Conservation (phyloP, 2,797 vertebrate genomes). For the Helarctos malayanus region DNA sequence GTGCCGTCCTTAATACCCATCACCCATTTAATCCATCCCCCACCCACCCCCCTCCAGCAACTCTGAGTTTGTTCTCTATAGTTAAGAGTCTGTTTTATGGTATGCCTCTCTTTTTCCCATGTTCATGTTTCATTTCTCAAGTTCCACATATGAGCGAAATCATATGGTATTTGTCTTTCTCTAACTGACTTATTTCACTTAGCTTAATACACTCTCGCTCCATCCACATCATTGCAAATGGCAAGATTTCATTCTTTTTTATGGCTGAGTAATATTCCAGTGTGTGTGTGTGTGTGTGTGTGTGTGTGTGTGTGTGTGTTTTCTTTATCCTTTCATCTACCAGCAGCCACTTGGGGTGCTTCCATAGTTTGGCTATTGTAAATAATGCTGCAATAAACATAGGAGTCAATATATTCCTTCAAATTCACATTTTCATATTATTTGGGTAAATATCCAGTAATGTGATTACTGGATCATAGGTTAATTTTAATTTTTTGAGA, state of each 20-base stretch:
- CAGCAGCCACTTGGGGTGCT: background rate
- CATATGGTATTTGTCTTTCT: background rate
- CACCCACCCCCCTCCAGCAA: background rate
- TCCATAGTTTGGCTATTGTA: background rate
- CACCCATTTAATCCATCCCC: background rate
- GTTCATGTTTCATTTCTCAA: background rate
- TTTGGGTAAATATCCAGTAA: background rate
- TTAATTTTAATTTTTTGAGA: background rate
- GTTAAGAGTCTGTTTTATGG: background rate
- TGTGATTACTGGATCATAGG: background rate
- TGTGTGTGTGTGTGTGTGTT: too few relatives aligned
- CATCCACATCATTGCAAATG: background rate
- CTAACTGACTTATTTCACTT: background rate
- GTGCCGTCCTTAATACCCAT: background rate
- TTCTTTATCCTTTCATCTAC: background rate
- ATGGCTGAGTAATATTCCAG: background rate
- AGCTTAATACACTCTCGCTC: background rate
- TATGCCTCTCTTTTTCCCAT: background rate
- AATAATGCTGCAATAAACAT: background rate
- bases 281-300: background rate
- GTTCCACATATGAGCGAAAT: background rate
- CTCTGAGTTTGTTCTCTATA: background rate
- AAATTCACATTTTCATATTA: background rate
- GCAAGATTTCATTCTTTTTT: background rate
- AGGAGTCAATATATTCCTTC: background rate